Base-by-base conservation (phyloP, 23 tunicate genomes). In the Halocynthia roretzi region DNA sequence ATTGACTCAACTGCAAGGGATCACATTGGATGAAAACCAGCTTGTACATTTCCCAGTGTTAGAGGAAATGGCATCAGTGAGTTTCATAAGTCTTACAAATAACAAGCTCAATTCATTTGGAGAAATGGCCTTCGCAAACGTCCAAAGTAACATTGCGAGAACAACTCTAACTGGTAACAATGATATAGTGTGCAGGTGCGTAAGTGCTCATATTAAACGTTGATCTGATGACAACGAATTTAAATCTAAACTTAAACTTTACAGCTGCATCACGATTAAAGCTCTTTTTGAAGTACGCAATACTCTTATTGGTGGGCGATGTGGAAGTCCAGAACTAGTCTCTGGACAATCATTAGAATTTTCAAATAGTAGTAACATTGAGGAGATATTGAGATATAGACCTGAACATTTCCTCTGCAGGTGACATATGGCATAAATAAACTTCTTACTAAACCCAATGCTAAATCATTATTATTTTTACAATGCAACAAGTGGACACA, bases 401-500 rank as follows among this genome's bases (percentile, higher is more conserved):
- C 72, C 82, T 12, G 56, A 64, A 63, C 19, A 15, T 10, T 77
- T 77, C 23, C 50, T 62, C 50, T 77, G 82, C 82, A 77, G 82
- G 82, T 76, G 10, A 20, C 44, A 31, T 31, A 31, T 31, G 44
- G 44, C 44, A 31, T 31, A 31, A 31, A 31, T 31, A 31, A 31
- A 31, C 44, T 31, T 31, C 44, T 31, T 31, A 31, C 44, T 31
- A 31, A 31, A 31, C 44, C 4, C 4, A 31, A 31, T 31, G 6
- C 12, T 53, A 7, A 51, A 15, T 60, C 17, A n/a, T 60, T 60
- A 60, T 1, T 15, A 60, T 60, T 15, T 60, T 68, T 71, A 50
- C 67, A 76, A 68, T 58, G 80, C 67, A 21, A 53, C 57, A 6
- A 76, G 61, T n/a, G 50, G 60, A 14, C 40, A 7, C 60, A 68